Percentiles rank a stretch among this genome's conserved stretches.
phyloP scores from a whole-genome alignment of 2,888 invertebrate species.

The Noctua pronuba region DNA sequence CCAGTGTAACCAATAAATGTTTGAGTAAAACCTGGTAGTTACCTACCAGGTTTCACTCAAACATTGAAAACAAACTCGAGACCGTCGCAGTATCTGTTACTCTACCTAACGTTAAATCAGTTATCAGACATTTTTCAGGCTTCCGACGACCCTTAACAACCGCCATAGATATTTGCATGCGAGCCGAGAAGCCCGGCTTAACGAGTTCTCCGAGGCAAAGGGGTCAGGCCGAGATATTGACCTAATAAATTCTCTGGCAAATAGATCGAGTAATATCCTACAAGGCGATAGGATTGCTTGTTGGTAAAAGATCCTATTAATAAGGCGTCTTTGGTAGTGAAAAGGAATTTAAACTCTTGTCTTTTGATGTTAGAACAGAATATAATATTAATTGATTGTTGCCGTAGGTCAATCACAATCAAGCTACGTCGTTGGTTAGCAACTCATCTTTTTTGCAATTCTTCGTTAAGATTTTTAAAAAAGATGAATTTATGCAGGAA shows the following conservation, averaged over 20 bases:
- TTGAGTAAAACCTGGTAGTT: too few relatives aligned
- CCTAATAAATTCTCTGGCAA: constrained; percentile 41
- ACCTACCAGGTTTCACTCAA: neutral
- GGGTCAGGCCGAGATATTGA: constrained; percentile 38
- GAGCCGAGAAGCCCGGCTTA: constrained; percentile 27
- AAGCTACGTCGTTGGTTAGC: neutral
- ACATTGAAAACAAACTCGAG: neutral
- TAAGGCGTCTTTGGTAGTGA: neutral
- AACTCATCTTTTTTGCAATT: neutral
- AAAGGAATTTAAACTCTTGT: neutral
- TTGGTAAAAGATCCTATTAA: neutral
- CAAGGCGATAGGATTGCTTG: neutral
- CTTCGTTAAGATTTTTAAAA: neutral
- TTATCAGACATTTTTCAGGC: constrained; percentile 54
- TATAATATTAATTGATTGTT: neutral
- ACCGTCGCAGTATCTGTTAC: neutral
- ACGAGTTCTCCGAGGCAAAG: constrained; percentile 1
- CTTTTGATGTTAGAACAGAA: neutral
- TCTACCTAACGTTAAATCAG: constrained; percentile 17
- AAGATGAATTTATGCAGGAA: neutral
- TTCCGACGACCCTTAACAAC: constrained; percentile 22
- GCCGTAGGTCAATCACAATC: fast-evolving
- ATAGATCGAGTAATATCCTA: constrained; percentile 27
- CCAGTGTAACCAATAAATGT: neutral
- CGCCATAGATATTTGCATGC: constrained; percentile 45